phyloP scores from a whole-genome alignment of 1,140 invertebrate genomes.

The Drosophila aff. region DNA sequence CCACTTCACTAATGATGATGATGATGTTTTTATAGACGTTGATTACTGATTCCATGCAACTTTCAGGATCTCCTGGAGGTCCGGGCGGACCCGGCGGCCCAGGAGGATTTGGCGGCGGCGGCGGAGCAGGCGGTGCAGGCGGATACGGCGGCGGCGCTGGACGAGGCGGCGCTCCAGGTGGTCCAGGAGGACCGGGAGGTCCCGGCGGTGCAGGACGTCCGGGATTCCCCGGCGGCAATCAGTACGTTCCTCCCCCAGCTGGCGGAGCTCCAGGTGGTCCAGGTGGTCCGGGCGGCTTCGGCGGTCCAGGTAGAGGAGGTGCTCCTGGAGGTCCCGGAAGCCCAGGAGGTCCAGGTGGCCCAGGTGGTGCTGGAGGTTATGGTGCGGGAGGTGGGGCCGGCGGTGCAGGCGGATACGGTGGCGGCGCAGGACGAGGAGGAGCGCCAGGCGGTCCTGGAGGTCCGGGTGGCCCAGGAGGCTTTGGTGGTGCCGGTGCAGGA shows the following conservation, averaged over 20 bases:
- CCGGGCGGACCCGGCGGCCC: conserved; percentile 2
- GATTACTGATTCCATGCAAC: background rate
- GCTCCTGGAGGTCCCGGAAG: conserved; percentile 19
- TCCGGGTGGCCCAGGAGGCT: conserved; percentile 38
- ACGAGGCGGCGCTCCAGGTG: conserved; percentile 36
- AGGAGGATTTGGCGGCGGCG: background rate
- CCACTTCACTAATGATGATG: background rate
- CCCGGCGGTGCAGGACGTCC: conserved; percentile 8
- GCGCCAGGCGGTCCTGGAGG: conserved; percentile 26
- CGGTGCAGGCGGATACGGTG: conserved; percentile 22
- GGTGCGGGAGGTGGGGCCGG: conserved; percentile 30
- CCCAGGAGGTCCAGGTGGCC: conserved; percentile 31
- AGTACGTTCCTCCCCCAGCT: conserved; percentile 25
- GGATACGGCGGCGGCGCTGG: conserved; percentile 32
- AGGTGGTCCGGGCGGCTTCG: conserved; percentile 44
- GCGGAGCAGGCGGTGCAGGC: conserved; percentile 13
- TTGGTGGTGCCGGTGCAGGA: conserved; percentile 26
- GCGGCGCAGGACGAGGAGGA: no score
- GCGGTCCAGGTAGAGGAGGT: conserved; percentile 27
- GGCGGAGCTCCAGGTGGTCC: conserved; percentile 23
- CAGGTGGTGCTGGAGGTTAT: conserved; percentile 31
- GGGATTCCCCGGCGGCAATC: conserved; percentile 27
- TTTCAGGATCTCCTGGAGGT: conserved; percentile 4
- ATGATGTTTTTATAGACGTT: background rate
- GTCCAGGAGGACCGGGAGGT: background rate